Base-by-base conservation (phyloP, 1,140 invertebrate genomes). In the Penaeus chinensis region DNA sequence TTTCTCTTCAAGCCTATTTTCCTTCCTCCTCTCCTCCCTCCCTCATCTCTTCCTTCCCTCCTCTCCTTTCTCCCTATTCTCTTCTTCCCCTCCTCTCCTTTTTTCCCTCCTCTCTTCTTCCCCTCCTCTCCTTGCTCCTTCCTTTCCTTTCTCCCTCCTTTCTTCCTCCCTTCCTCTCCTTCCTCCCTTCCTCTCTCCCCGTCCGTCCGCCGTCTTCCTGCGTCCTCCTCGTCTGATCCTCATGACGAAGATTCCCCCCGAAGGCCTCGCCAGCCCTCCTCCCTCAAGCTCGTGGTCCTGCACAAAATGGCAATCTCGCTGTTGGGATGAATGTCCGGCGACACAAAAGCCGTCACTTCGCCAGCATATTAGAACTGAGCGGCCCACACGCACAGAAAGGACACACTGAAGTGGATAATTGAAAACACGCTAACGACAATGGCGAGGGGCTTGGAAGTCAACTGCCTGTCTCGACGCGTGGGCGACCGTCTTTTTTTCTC, bases 361-460 rank as follows among this genome's bases (percentile, higher is more conserved):
- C 81, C 63, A 79, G 87, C 82, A 84, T 88, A 84, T 84, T 80
- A 88, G 87, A 84, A 42, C 65, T 79, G 87, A 88, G 82, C 87
- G 82, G 87, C 87, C 87, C 87, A 88, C 87, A 84, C 82, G 76
- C 82, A 80, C 82, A 84, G 82, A 88, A 88, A 84, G 87, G 87
- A 79, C 87, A 88, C 87, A 88, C 82, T 82, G 82, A 88, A 84
- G 87, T 88, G 87, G 87, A 88, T 88, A 88, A 88, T 88, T 88
- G 87, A 88, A 88, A 84, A 84, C 87, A 88, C 82, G 87, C 81
- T 76, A 63, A 63, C 74, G 87, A 88, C 87, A 88, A 88, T 80
- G 77, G 87, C 82, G 24, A 54, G 27, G 74, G 81, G 81, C 32
- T 47, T 47, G 77, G 77, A 79, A 79, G 77, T 79, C 77, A 79